phyloP scores from a whole-genome alignment of 2,113 vertebrate species.

The Elaphurus davidianus region DNA sequence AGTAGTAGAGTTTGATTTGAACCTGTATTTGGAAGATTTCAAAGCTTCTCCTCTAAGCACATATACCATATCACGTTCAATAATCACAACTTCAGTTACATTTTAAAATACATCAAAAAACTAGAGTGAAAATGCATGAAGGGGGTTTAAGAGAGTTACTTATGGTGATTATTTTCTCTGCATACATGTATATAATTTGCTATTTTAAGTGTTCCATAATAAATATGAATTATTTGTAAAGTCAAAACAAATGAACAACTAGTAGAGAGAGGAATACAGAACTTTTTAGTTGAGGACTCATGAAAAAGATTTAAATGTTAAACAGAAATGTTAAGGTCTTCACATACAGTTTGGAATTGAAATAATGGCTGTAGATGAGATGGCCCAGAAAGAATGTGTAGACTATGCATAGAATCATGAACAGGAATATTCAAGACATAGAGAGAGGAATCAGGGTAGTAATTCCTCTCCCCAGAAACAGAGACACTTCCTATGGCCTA shows the following conservation, averaged over 20 bases:
- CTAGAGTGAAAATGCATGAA: neutral
- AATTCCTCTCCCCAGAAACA: neutral
- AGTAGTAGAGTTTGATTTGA: neutral
- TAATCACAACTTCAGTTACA: neutral
- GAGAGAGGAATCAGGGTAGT: neutral
- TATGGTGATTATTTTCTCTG: neutral
- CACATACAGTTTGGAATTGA: neutral
- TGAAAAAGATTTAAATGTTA: neutral
- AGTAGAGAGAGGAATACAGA: neutral
- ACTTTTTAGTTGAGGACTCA: neutral
- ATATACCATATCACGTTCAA: neutral
- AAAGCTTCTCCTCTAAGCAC: neutral
- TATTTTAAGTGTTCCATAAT: neutral
- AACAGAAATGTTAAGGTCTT: neutral
- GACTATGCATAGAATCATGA: neutral
- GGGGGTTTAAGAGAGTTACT: neutral
- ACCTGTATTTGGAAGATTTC: neutral
- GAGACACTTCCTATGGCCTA: neutral
- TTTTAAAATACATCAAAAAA: neutral
- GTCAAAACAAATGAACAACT: neutral
- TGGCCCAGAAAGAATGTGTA: neutral
- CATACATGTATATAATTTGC: neutral
- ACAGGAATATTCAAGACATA: neutral
- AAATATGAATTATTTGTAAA: neutral
- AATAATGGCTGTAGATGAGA: neutral